Evolutionary conservation across 2,888 invertebrate species (phyloP).

Genomic region (Harmothoe impar): DNA sequence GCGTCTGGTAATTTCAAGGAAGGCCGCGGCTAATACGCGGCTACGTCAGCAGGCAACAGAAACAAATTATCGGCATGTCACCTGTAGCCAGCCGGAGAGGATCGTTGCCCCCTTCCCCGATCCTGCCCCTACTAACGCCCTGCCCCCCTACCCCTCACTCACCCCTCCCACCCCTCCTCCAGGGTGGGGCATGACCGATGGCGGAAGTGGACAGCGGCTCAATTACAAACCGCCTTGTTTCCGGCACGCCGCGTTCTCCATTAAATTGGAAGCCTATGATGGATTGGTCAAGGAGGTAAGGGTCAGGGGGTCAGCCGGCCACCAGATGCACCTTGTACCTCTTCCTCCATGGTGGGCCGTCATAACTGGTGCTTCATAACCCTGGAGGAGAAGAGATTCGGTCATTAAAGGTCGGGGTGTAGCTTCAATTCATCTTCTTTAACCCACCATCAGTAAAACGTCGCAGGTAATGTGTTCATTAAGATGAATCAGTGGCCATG

Average conservation of each 20-base stretch:
- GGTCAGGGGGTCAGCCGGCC: conserved; percentile 5
- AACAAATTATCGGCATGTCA: conserved; percentile 32
- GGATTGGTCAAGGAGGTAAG: neutral
- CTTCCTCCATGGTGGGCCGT: neutral
- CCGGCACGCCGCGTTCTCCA: neutral
- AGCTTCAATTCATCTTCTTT: no score
- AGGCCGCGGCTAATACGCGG: neutral
- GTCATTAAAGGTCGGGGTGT: no score
- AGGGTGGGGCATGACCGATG: neutral
- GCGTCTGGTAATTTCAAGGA: conserved; percentile 21
- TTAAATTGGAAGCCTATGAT: neutral
- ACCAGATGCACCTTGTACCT: neutral
- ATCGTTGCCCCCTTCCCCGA: neutral
- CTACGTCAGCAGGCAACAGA: conserved; percentile 10
- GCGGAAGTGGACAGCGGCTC: neutral
- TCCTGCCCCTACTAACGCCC: neutral
- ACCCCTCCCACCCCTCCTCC: neutral
- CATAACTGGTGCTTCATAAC: no score
- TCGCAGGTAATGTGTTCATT: no score
- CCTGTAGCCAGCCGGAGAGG: neutral
- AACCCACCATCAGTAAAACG: no score
- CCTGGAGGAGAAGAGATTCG: no score
- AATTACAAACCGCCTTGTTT: conserved; percentile 43
- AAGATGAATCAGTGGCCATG: no score
- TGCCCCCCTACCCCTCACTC: neutral